Base-by-base conservation (phyloP, 1,140 invertebrate species). In the Drosophila ambigua region DNA sequence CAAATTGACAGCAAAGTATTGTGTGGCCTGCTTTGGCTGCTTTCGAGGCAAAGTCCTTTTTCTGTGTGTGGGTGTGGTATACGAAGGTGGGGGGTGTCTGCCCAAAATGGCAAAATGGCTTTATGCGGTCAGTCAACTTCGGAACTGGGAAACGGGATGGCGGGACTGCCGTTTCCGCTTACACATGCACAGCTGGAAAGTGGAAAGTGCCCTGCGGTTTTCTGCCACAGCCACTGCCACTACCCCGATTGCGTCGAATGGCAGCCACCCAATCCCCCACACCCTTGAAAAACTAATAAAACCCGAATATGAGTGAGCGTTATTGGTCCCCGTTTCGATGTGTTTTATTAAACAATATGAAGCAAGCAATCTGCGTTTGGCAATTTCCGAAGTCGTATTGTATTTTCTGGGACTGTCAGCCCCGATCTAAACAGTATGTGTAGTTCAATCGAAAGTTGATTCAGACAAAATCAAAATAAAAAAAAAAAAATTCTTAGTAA, bases 1-100 rank as follows among this genome's bases (percentile, higher is more conserved):
- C 80, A 84, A 84, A 84, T 83, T 83, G 79, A 84, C 80, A 76
- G 76, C 76, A 83, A 84, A 77, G 75, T 77, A 77, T 81, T 81
- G 78, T 80, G 65, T 62, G 69, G 60, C 68, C 51, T 39, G 35
- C 8, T 31, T 31, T 9, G 46, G 55, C 51, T 75, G 79, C 71
- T 83, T 75, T 79, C 28, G 35, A 39, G 68, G 53, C 45, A 71
- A 53, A 52, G 39, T 43, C 45, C 24, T 15, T 16, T 61, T 51
- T 46, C 28, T 49, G 46, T 11, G n/a, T 2, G 31, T 6, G 24
- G 9, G 2, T 35, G 35, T 43, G 54, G 23, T 26, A 20, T 58
- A 20, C 26, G 44, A 9, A 15, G 15, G 15, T 35, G 46, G 20
- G 48, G 23, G 26, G 35, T 6, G 51, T 58, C 52, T 65, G 44